A percentile compares a stretch with the other conserved stretches of the same genome.
Conservation (phyloP, 2,797 vertebrate genomes). For the Pogoniulus pusillus region DNA sequence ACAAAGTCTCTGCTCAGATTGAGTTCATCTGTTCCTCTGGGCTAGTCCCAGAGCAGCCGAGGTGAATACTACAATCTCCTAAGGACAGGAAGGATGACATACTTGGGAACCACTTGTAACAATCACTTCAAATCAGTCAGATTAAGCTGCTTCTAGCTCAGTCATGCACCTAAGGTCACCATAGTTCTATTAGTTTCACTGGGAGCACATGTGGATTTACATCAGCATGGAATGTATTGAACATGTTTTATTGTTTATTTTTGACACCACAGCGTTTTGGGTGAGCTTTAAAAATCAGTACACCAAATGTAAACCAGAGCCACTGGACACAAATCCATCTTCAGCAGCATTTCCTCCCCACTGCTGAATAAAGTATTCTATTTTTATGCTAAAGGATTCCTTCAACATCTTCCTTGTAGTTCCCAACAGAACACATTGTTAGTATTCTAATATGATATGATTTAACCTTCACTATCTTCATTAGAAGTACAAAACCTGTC, state of each 20-base stretch:
- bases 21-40: background rate
- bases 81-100: fast-evolving
- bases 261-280: background rate
- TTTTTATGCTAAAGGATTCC: background rate
- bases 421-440: background rate
- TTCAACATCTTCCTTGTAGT: background rate
- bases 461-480: background rate
- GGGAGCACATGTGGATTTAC: background rate
- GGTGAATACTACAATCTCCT: background rate
- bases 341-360: background rate
- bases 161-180: background rate
- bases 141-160: background rate
- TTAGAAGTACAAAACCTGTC: background rate
- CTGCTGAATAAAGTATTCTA: background rate
- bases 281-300: background rate
- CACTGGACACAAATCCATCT: background rate
- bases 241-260: background rate
- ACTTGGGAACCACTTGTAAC: background rate
- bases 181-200: background rate
- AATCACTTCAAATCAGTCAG: background rate
- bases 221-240: background rate
- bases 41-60: background rate
- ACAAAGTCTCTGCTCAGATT: background rate
- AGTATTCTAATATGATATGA: background rate
- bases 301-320: background rate